Evolutionary conservation across 2,888 invertebrate species (phyloP).

Genomic region (Andrena trimmerana): DNA sequence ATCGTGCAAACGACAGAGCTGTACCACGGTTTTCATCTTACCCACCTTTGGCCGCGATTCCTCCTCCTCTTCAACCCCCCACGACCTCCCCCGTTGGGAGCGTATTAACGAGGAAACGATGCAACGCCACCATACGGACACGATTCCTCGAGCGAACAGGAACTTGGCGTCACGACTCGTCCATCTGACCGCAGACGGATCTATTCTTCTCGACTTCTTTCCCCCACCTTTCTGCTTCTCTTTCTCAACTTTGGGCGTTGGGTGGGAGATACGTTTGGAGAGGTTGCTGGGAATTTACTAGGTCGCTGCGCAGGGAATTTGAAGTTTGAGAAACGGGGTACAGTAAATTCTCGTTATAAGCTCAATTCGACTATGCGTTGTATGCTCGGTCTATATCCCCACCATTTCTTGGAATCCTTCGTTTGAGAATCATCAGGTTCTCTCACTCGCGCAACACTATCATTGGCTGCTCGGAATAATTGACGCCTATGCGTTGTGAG

Average conservation of each 20-base stretch:
- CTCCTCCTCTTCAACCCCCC: constrained; percentile 1
- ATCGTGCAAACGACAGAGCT: constrained; percentile 60
- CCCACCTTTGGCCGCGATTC: constrained; percentile 43
- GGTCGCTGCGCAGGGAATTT: too few relatives aligned
- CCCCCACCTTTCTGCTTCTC: background rate
- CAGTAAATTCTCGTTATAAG: too few relatives aligned
- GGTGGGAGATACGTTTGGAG: background rate
- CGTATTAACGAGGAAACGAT: constrained; percentile 55
- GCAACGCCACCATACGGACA: constrained; percentile 33
- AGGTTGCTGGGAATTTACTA: background rate
- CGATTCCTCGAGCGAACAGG: constrained; percentile 45
- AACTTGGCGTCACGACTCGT: constrained; percentile 39
- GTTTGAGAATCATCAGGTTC: too few relatives aligned
- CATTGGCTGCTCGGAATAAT: too few relatives aligned
- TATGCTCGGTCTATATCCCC: too few relatives aligned
- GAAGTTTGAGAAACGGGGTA: too few relatives aligned
- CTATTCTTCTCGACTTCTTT: background rate
- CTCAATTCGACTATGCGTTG: too few relatives aligned
- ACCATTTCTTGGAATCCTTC: too few relatives aligned
- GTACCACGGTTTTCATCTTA: constrained; percentile 60
- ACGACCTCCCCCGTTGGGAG: constrained; percentile 7
- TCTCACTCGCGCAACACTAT: too few relatives aligned
- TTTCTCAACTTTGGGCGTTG: background rate
- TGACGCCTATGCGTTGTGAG: too few relatives aligned
- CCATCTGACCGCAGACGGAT: background rate